Conservation (phyloP, 1,140 invertebrate genomes). For the Heliconius eleuchia region DNA sequence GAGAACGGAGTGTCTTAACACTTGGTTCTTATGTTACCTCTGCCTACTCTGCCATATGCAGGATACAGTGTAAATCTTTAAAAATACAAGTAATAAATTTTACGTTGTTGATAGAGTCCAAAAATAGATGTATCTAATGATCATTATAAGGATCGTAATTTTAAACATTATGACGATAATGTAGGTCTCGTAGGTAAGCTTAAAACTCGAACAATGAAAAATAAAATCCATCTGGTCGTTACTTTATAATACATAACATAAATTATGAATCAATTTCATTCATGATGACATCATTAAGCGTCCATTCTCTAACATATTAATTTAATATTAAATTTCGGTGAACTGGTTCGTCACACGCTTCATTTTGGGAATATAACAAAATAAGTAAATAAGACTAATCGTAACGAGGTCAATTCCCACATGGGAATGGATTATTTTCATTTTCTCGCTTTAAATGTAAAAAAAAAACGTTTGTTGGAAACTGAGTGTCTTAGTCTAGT, state of each 20-base stretch:
- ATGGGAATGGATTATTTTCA: too few relatives aligned
- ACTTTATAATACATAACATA: neutral
- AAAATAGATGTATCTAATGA: neutral
- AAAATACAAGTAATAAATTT: too few relatives aligned
- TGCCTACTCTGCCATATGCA: too few relatives aligned
- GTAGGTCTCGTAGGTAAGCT: neutral
- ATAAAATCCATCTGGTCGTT: neutral
- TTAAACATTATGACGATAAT: neutral
- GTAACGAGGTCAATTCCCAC: too few relatives aligned
- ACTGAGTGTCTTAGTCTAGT: too few relatives aligned
- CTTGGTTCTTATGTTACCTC: too few relatives aligned
- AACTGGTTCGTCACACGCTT: neutral
- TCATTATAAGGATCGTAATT: neutral
- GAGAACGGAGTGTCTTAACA: too few relatives aligned
- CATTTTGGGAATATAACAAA: neutral
- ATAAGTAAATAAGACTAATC: too few relatives aligned
- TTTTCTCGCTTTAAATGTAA: too few relatives aligned
- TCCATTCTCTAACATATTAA: neutral
- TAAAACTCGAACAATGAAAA: neutral
- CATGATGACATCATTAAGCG: neutral
- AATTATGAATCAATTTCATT: neutral
- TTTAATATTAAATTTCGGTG: neutral
- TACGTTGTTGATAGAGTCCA: neutral
- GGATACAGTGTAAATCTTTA: too few relatives aligned
- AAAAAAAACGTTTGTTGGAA: too few relatives aligned